Base-by-base conservation (phyloP, 2,113 vertebrate genomes). In the Hemiprocne comata region DNA sequence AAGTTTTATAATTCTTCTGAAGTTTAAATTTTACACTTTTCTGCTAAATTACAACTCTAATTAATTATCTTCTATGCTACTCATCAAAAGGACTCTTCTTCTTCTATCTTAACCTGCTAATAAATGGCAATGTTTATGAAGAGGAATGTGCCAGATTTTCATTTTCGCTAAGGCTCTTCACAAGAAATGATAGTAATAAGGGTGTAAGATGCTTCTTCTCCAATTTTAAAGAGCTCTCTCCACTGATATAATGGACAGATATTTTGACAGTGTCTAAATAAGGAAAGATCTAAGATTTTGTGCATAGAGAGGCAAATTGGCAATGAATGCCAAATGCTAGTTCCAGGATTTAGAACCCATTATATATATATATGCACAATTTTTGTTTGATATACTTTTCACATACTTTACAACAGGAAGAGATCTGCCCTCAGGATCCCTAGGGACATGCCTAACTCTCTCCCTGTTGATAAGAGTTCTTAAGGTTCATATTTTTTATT, bases 11-110 rank as follows among this genome's bases (percentile, higher is more conserved):
- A 74, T 85, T 87, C 89, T 95, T 96, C 76, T 92, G 92, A 95
- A 90, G 94, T 85, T 95, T 89, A 78, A 95, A 78, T 90, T 91
- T 94, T 95, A 96, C 57, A 95, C 80, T 93, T 92, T 94, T 93
- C 69, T 86, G n/a, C n/a, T 75, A 77, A 96, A 89, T 90, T 94
- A 93, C 65, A 94, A 92, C 66, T 90, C 88, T 89, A 93, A 93
- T 94, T 96, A 96, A 89, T 96, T 95, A 78, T 85, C 83, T 84
- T 90, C 66, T 50, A 51, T 4, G 33, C 34, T 70, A 54, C 1
- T 29, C 89, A 87, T 97, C 88, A 96, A 93, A 97, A 93, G 69
- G 31, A 91, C 25, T 81, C 55, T 70, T 65, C 40, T 85, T 25
- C 89, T 42, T 42, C 40, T 42, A 21, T 57, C 61, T 90, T 81